Percentiles rank a stretch among this genome's conserved stretches.
These are phyloP conservation scores for Pagrus major DNA, from an alignment of 2,113 vertebrate genomes.

Conservation along the genomic window DNA sequence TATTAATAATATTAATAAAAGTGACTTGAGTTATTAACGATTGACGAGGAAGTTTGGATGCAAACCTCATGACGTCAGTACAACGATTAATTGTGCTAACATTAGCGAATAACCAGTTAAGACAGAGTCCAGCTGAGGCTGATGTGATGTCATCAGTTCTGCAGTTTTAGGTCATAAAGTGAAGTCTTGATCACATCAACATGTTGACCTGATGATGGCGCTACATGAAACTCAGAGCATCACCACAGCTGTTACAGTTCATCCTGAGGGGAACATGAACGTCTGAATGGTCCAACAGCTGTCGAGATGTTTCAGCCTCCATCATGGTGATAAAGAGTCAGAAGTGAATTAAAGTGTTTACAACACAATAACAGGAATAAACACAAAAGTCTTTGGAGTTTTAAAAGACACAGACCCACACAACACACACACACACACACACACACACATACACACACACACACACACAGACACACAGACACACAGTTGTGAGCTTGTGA, in stretches of 20 bases:
- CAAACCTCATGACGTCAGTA: background rate
- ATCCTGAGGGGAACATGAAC: too few relatives aligned
- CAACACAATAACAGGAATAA: background rate
- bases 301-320: too few relatives aligned
- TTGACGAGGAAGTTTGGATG: background rate
- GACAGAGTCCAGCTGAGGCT: background rate
- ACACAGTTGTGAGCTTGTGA: background rate
- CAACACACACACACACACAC: background rate
- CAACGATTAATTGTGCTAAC: too few relatives aligned
- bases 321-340: background rate
- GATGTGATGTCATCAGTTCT: background rate
- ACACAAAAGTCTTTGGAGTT: slow-evolving; percentile 9
- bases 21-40: background rate
- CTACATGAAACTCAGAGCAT: too few relatives aligned
- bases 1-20: background rate
- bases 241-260: too few relatives aligned
- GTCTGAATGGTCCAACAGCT: too few relatives aligned
- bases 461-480: background rate
- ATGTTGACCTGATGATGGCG: background rate
- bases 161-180: background rate
- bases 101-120: too few relatives aligned
- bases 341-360: background rate
- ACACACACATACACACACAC: background rate
- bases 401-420: too few relatives aligned
- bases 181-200: background rate